Base-by-base conservation (phyloP, 1,140 invertebrate species). In the Drosophila bifasciata region DNA sequence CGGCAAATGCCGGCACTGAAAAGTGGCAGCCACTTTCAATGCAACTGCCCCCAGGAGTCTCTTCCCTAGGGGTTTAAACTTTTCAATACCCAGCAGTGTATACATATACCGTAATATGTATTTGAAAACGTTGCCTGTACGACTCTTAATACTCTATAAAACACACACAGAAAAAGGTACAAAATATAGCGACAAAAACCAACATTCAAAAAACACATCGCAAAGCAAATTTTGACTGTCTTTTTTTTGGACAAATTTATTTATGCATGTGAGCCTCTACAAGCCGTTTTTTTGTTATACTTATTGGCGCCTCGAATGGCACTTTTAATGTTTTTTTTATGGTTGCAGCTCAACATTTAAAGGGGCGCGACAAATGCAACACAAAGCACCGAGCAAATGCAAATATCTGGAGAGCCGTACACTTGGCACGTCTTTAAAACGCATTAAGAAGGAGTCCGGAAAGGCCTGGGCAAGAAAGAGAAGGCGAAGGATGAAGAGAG, bases 221-320 rank as follows among this genome's bases (percentile, higher is more conserved):
- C 40, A 79, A 85, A 74, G 55, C 60, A 76, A 77, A 85, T 79
- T 79, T 85, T 79, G 57, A 68, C 72, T 59, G 59, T 21, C 58
- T 61, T 59, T 53, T 74, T 73, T 53, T 23, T 36, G 11, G 15
- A 9, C 0, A 36, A 51, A 36, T 3, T 49, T 1, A 25, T 46
- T 45, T 45, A 25, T 71, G 59, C 50, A 45, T 69, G 32, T 52
- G 74, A 77, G 69, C 49, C 77, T 70, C 61, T 46, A 80, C 61
- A 59, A 75, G 61, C 50, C n/a, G n/a, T n/a, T n/a, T n/a, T 68
- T 63, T 64, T 58, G 73, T 69, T 69, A 79, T 64, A 83, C 70
- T 71, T 78, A 72, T 48, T 2, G 16, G 52, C 23, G 13, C 52
- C 71, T 86, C 76, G 72, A 55, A 56, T 1, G 32, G 39, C 40